A percentile compares a stretch with the other conserved stretches of the same genome.
Conservation (phyloP, 2,113 vertebrate genomes). For the Toxotes jaculatrix region DNA sequence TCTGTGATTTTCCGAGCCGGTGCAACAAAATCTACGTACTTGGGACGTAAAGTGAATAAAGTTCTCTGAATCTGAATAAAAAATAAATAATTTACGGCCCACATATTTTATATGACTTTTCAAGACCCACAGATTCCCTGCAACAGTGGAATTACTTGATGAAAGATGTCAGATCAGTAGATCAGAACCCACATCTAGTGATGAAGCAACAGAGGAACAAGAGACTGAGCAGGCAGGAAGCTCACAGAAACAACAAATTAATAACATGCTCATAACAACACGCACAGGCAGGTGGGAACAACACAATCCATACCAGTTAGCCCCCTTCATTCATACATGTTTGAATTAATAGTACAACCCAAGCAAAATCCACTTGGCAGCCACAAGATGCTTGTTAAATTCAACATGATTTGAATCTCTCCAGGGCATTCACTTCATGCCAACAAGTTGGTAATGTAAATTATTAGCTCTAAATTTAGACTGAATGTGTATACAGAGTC, state of each 20-base stretch:
- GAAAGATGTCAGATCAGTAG: conserved; percentile 10
- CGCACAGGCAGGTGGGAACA: neutral
- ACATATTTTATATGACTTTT: neutral
- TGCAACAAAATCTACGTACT: too few species aligned
- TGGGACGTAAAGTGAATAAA: too few species aligned
- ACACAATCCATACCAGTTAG: neutral
- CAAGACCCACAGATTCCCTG: neutral
- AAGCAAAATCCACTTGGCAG: neutral
- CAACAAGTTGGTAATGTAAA: conserved; percentile 12
- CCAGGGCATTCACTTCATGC: neutral
- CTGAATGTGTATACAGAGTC: neutral
- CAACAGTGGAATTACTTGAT: neutral
- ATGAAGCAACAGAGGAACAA: neutral
- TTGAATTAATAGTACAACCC: neutral
- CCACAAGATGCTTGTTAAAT: neutral
- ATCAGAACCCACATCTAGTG: neutral
- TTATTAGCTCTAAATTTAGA: conserved; percentile 24
- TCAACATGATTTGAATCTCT: neutral
- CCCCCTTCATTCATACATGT: neutral
- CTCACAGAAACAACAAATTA: conserved; percentile 5
- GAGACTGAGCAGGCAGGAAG: neutral
- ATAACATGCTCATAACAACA: neutral
- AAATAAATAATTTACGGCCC: too few species aligned
- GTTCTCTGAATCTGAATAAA: too few species aligned
- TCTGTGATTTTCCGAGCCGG: too few species aligned